Base-by-base conservation (phyloP, 2,888 invertebrate species). In the Sminthurides aquaticus region DNA sequence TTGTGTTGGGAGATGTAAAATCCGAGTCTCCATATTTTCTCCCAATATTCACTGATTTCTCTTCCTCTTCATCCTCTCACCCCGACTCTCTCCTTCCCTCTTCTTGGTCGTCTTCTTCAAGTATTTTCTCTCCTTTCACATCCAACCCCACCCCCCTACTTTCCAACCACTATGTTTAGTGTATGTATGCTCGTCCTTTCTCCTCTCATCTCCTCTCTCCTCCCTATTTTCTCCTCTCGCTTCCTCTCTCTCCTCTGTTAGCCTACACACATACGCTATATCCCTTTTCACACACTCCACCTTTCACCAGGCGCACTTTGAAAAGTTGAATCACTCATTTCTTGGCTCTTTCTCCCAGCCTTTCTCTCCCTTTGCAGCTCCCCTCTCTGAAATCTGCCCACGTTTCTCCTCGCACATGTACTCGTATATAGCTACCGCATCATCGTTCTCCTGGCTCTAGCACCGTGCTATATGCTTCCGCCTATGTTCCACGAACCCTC, bases 11-110 rank as follows among this genome's bases (percentile, higher is more conserved):
- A 64, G 55, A 60, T 34, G 64, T 49, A 55, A 64, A 60, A 60
- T 64, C 59, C 43, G 59, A 43, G 64, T 64, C 64, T 64, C 64
- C 61, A 57, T 57, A 61, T 61, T 61, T 60, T 65, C 60, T 52
- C 65, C 57, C 57, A 49, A 54, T 65, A 61, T 57, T 57, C 43
- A 57, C 49, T 62, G 58, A 62, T 66, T 56, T 61, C 66, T 62
- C 62, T 61, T 62, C 62, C 66, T 34, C 15, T 34, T 34, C 43
- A 34, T 34, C 15, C 43, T 34, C 43, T 34, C 43, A 28, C 26
- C 54, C 54, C 20, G 24, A 54, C 48, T 34, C 15, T 34, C n/a
- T n/a, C n/a, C n/a, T n/a, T n/a, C n/a, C n/a, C n/a, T n/a, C n/a
- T n/a, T n/a, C n/a, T n/a, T n/a, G n/a, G n/a, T n/a, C n/a, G n/a